Conservation (phyloP, 1,140 invertebrate species). For the Paramacrobiotus metropolitanus region DNA sequence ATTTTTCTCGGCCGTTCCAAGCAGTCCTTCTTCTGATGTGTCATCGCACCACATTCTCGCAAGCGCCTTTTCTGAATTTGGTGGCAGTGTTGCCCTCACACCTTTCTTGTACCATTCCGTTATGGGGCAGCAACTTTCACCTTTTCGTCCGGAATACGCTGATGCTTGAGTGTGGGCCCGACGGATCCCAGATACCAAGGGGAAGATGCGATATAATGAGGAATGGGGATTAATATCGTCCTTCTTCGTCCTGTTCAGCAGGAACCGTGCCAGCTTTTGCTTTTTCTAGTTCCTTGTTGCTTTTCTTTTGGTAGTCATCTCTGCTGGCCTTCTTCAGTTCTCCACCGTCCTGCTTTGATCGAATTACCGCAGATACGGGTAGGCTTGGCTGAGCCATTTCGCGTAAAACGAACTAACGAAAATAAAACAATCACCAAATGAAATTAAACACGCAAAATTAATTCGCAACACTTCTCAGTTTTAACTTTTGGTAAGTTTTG, state of each 20-base stretch:
- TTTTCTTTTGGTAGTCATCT: neutral
- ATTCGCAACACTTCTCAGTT: no score
- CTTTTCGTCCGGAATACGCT: slow-evolving; percentile 70
- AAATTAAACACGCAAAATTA: no score
- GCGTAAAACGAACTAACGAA: no score
- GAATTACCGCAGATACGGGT: neutral
- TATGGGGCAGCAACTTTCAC: slow-evolving; percentile 36
- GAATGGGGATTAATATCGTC: slow-evolving; percentile 97
- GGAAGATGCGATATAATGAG: slow-evolving; percentile 92
- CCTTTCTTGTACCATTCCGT: slow-evolving; percentile 67
- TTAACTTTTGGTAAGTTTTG: no score
- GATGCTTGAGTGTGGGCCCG: slow-evolving; percentile 92
- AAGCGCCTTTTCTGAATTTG: slow-evolving; percentile 85
- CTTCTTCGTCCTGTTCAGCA: slow-evolving; percentile 93
- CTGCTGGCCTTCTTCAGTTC: neutral
- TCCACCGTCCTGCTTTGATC: neutral
- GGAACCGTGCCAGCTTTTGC: slow-evolving; percentile 89
- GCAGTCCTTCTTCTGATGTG: slow-evolving; percentile 89
- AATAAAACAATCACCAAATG: no score
- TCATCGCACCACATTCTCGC: slow-evolving; percentile 97
- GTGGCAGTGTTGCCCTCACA: slow-evolving; percentile 32
- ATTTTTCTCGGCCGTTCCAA: slow-evolving; percentile 77
- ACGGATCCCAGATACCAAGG: slow-evolving; percentile 91
- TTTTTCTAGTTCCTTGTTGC: slow-evolving; percentile 84
- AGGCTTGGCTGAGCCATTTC: neutral